Evolutionary conservation across 2,113 vertebrate species (phyloP).

Genomic region (pig (Sus scrofa)): DNA sequence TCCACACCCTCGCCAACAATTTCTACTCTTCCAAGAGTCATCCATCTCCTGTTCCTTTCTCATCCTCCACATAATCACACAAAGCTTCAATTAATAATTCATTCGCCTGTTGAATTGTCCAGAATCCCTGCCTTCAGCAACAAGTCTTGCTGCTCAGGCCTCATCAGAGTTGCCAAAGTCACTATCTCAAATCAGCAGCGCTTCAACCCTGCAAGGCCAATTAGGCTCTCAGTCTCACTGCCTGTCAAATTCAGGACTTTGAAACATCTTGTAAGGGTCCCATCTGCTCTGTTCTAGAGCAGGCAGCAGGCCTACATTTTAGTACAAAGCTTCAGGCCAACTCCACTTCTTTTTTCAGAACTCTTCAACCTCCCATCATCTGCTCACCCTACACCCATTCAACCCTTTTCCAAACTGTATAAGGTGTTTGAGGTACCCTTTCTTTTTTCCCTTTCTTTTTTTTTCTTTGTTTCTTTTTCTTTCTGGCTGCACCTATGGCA

Average conservation of each 20-base stretch:
- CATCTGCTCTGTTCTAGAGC: background rate
- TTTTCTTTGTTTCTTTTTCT: no score
- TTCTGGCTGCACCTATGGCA: no score
- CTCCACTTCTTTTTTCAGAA: slow-evolving; percentile 22
- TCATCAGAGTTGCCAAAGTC: background rate
- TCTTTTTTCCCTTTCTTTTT: no score
- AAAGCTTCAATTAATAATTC: slow-evolving; percentile 18
- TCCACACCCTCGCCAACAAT: background rate
- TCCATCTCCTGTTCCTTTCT: background rate
- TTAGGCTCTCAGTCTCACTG: background rate
- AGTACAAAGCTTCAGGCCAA: background rate
- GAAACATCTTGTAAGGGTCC: background rate
- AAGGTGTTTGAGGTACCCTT: background rate
- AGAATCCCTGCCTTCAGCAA: background rate
- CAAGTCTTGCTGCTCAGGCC: background rate
- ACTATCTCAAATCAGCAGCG: background rate
- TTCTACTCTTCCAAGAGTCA: background rate
- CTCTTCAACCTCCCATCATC: background rate
- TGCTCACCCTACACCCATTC: background rate
- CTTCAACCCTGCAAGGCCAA: background rate
- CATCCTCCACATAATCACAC: background rate
- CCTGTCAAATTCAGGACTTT: background rate
- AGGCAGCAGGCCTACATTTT: background rate
- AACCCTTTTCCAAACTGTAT: background rate
- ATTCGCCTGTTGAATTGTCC: background rate